phyloP scores from a whole-genome alignment of 1,140 invertebrate species.

The Camponotus vicinus region DNA sequence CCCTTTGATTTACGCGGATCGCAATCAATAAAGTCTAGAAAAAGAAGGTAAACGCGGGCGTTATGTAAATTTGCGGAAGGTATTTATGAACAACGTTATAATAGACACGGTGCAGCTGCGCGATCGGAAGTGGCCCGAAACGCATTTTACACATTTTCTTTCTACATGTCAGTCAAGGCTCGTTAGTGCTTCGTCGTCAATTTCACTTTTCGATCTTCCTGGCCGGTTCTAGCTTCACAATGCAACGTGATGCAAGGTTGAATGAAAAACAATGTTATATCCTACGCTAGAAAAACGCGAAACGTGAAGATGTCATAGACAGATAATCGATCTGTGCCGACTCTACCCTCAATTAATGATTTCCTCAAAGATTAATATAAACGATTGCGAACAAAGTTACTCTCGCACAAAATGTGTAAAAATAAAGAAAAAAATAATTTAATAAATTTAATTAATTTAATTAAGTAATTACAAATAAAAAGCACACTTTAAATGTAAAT shows the following conservation, averaged over 20 bases:
- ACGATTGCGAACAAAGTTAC: not conserved
- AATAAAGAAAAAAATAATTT: not conserved
- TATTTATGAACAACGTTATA: conserved; percentile 46
- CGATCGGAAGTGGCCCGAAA: conserved; percentile 20
- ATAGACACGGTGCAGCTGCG: not conserved
- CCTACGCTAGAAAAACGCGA: not conserved
- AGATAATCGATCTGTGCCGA: conserved; percentile 21
- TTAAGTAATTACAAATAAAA: not conserved
- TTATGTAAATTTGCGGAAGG: conserved; percentile 31
- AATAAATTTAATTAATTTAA: too few species aligned
- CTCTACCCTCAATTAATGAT: not conserved
- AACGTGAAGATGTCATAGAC: conserved; percentile 11
- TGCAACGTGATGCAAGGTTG: conserved; percentile 38
- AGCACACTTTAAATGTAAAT: not conserved
- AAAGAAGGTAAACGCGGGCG: not conserved
- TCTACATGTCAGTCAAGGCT: conserved; percentile 48
- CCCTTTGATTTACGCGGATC: not conserved
- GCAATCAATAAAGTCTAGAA: not conserved
- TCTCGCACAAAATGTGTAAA: not conserved
- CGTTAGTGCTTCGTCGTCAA: conserved; percentile 54
- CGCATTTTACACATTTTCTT: conserved; percentile 44
- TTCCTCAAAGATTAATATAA: not conserved
- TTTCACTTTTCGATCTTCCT: conserved; percentile 47
- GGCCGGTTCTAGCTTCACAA: not conserved
- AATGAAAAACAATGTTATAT: not conserved